Percentiles rank a stretch among this genome's conserved stretches.
Evolutionary conservation across 2,888 invertebrate species (phyloP).

Genomic region (Papilio protenor): DNA sequence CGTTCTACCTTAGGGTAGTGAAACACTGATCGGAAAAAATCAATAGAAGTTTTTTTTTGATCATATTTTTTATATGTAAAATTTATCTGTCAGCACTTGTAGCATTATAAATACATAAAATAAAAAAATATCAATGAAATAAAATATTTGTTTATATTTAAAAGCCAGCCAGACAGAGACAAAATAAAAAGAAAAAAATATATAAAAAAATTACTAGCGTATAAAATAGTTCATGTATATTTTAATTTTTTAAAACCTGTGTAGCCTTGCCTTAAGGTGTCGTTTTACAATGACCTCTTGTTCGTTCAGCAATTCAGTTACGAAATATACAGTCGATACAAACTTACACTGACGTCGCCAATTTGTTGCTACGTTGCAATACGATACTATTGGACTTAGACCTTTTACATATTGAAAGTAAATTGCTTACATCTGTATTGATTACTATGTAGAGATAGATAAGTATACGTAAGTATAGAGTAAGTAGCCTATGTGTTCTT

Average conservation of each 20-base stretch:
- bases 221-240: background rate
- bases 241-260: background rate
- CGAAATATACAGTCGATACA: slow-evolving; percentile 9
- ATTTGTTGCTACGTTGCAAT: background rate
- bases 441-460: background rate
- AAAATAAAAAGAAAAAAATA: no score
- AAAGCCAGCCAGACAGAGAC: no score
- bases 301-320: slow-evolving; percentile 22
- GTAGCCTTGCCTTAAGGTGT: background rate
- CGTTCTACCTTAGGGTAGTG: background rate
- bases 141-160: no score
- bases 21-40: background rate
- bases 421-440: background rate
- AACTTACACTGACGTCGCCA: background rate
- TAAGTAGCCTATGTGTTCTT: background rate
- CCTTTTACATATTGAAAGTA: background rate
- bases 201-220: no score
- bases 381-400: slow-evolving; percentile 12
- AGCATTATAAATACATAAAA: background rate
- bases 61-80: no score
- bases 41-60: background rate
- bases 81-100: background rate
- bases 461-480: background rate
- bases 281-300: slow-evolving; percentile 30
- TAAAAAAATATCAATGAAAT: no score